Evolutionary conservation across 2,113 vertebrate species (phyloP).

Genomic region (Corydoras maculifer): DNA sequence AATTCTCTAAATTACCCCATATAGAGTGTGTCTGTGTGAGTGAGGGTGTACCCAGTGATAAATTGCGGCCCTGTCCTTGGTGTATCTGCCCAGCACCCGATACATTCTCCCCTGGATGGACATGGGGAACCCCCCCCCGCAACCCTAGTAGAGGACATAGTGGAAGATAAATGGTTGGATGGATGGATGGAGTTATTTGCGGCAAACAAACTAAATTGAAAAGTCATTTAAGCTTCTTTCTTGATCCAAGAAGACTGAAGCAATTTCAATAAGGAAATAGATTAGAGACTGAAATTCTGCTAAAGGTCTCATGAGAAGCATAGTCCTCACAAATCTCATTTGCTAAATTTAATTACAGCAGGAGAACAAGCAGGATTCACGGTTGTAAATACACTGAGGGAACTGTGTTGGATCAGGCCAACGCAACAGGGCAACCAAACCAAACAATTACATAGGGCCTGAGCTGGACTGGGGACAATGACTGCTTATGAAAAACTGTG

Average conservation of each 20-base stretch:
- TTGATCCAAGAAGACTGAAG: constrained; percentile 10
- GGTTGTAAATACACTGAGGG: constrained; percentile 6
- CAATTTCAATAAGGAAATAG: not conserved
- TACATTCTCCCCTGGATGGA: too few species aligned
- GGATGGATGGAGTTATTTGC: not conserved
- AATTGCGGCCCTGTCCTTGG: too few species aligned
- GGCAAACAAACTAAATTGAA: not conserved
- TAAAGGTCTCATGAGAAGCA: constrained; percentile 21
- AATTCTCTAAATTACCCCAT: too few species aligned
- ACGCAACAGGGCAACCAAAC: not conserved
- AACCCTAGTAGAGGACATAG: too few species aligned
- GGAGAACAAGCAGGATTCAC: constrained; percentile 19
- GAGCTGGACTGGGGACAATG: not conserved
- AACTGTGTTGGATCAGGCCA: not conserved
- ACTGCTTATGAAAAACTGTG: too few species aligned
- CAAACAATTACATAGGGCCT: not conserved
- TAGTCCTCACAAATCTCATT: constrained; percentile 31
- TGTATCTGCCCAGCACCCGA: too few species aligned
- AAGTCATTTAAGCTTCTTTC: not conserved
- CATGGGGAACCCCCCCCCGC: too few species aligned
- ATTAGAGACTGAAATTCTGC: not conserved
- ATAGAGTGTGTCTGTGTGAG: too few species aligned
- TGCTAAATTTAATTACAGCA: constrained; percentile 30
- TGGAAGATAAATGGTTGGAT: too few species aligned
- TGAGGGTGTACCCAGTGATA: too few species aligned